Evolutionary conservation across 2,113 vertebrate genomes (phyloP), one percentile per base, ranked within the genome.

Genomic region (Clinocottus analis): DNA sequence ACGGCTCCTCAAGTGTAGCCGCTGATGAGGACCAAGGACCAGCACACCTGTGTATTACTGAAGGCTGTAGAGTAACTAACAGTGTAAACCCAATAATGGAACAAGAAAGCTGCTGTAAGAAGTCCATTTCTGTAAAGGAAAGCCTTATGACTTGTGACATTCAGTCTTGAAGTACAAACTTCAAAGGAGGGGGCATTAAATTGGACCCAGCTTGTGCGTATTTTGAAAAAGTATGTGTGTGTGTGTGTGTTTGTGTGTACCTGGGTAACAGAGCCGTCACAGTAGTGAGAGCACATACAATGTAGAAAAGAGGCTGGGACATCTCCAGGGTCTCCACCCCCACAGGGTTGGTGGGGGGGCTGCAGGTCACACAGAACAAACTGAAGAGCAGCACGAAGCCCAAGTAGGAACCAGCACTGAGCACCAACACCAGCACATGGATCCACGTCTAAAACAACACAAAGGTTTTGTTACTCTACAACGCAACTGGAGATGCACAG

Each of bases 241-340:
- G 23, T 33, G 5, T 6, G 29, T 39, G 6, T 11, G 13, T 14
- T 43, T 72, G 35, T 64, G 12, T 60, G 27, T 92, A 94, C 97
- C 98, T 97, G 81, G 98, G 98, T 8, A 98, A 87, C 45, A 99
- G 93, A 73, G 98, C 98, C 33, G 93, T 21, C 21, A 95, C 92
- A 21, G 92, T 94, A 1, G 96, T 94, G 63, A 99, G 85, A 25
- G 86, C 43, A 66, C 96, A 97, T 37, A 97, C 91, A 2, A 96
- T 72, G 87, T 97, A 98, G 94, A 97, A 98, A 1, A 94, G 43
- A 0, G 97, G 95, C 31, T 96, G 94, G 27, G 89, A 77, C 94
- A 99, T 84, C 55, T 96, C 91, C 5, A 89, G 89, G 2, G 94
- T 92, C 83, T 98, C 96, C 33, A 97, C 93, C 84, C 97, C 95